A percentile compares a stretch with the other conserved stretches of the same genome.
Conservation (phyloP, 1,140 invertebrate species). For the Drosophila hydei region DNA sequence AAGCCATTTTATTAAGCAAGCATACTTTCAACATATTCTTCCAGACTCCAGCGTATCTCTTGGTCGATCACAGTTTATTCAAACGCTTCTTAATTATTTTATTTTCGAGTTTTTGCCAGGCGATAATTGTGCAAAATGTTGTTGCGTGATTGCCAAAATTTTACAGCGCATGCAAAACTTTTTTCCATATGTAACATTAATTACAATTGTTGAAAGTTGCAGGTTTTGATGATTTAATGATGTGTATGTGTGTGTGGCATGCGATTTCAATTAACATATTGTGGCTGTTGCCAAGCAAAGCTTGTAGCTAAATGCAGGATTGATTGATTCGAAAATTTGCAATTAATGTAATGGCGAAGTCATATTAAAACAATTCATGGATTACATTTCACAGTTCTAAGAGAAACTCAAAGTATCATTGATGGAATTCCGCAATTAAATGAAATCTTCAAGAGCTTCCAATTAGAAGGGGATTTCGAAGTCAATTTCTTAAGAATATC, state of each 20-base stretch:
- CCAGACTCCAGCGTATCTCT: background rate
- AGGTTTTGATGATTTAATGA: constrained; percentile 49
- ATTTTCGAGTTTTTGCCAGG: constrained; percentile 1
- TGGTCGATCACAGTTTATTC: background rate
- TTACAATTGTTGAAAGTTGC: constrained; percentile 52
- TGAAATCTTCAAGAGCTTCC: no score
- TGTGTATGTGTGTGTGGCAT: constrained; percentile 19
- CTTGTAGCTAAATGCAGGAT: constrained; percentile 2
- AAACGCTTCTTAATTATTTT: constrained; percentile 17
- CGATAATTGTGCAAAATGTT: constrained; percentile 50
- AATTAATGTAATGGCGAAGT: background rate
- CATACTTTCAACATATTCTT: no score
- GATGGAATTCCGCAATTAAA: no score
- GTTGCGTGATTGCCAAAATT: constrained; percentile 24
- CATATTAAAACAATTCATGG: no score
- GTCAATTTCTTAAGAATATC: no score
- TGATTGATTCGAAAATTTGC: constrained; percentile 14
- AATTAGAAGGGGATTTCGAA: no score
- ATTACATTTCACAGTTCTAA: no score
- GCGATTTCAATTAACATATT: constrained; percentile 41
- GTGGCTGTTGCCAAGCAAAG: background rate
- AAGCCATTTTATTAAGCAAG: no score
- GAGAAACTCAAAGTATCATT: no score
- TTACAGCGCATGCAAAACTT: constrained; percentile 7
- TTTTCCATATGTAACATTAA: constrained; percentile 58